Evolutionary conservation across 1,140 invertebrate genomes (phyloP), one percentile per base, ranked within the genome.

Genomic region (Rhyzopertha dominica): DNA sequence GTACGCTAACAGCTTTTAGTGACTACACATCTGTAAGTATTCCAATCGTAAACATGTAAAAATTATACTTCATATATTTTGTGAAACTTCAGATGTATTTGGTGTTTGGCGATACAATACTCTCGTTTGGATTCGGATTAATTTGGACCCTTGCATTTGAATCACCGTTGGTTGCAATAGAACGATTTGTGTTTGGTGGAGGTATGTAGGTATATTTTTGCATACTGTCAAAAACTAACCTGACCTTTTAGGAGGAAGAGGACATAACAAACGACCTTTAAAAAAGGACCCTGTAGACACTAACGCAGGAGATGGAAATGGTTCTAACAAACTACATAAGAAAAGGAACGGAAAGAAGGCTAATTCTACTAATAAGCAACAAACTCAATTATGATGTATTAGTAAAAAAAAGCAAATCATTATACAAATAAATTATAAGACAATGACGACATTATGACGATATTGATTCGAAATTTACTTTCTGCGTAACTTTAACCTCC

Each of bases 401-500:
- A n/a, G n/a, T 8, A 26, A 7, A 8, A n/a, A 26, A 26, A 26
- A 8, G 24, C 7, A 8, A 8, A 26, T 26, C n/a, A 26, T 26
- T 8, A 8, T 7, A 25, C n/a, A n/a, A 25, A 7, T n/a, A n/a
- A 25, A 7, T 7, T n/a, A n/a, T 7, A 7, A 25, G 24, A 25
- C 24, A 25, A 25, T n/a, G 24, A 7, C 7, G 7, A 7, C 7
- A 25, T 25, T 5, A 5, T 31, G 37, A 30, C 39, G 14, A 47
- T 34, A 19, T 24, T 32, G 13, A 38, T 47, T 34, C 41, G 36
- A 9, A 40, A 29, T 34, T 29, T 13, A n/a, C 9, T 7, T 43
- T 49, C 40, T 12, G 39, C 35, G 49, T 63, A 3, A 77, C 61
- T 43, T 64, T 65, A 14, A 85, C 75, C 58, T 85, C 82, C 1